A percentile compares a stretch with the other conserved stretches of the same genome.
Evolutionary conservation across 2,888 invertebrate species (phyloP).

Genomic region (Salticus scenicus): DNA sequence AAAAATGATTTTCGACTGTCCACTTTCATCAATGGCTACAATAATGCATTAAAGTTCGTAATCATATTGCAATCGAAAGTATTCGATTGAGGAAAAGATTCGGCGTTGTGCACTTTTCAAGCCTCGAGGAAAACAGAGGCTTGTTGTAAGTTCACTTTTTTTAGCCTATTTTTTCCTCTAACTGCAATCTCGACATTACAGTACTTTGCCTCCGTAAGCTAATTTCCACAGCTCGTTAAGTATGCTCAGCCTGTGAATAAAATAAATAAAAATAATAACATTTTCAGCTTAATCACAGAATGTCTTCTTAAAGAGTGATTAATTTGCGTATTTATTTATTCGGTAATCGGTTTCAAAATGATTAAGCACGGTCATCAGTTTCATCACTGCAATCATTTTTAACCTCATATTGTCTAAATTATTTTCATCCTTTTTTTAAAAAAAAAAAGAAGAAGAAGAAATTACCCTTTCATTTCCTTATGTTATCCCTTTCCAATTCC

Average conservation of each 20-base stretch:
- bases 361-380: no score
- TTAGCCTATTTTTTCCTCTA: not conserved
- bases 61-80: not conserved
- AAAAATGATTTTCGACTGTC: not conserved
- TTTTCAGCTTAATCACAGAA: no score
- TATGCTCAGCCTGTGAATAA: not conserved
- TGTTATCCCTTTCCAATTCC: no score
- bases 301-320: no score
- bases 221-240: conserved; percentile 13
- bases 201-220: not conserved
- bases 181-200: not conserved
- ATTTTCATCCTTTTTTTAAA: no score
- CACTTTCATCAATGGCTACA: not conserved
- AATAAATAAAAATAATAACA: not conserved
- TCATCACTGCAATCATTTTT: no score
- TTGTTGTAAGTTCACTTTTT: conserved; percentile 6
- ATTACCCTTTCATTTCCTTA: no score
- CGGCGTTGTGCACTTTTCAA: not conserved
- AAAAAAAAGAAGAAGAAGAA: no score
- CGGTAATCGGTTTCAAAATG: no score
- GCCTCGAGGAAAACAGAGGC: not conserved
- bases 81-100: conserved; percentile 11
- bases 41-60: not conserved
- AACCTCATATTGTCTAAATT: no score
- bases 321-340: no score